Base-by-base conservation (phyloP, 2,797 vertebrate genomes). In the Rallus crepitans region DNA sequence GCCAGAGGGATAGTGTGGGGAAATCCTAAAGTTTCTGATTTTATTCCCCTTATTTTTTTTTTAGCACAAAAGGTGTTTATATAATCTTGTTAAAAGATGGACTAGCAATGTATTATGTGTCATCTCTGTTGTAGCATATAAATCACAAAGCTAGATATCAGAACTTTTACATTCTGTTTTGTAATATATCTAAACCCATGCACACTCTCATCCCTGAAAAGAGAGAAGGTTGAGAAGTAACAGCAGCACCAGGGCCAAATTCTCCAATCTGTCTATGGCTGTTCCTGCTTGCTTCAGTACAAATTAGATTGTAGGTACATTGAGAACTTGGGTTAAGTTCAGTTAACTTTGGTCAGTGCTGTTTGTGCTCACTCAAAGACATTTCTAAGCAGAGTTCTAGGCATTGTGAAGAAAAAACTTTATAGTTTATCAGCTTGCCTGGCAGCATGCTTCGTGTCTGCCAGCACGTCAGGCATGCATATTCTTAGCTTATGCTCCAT, bases 191-290 rank as follows among this genome's bases (percentile, higher is more conserved):
- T 75, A 39, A 87, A 60, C 11, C 52, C n/a, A 9, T 16, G 6
- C 25, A 15, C 0, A 0, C 24, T 24, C 2, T 76, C 15, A 23
- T 73, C 60, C 24, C 25, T 30, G 25, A 47, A 87, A 59, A 40
- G 17, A 11, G 48, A 33, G 6, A 53, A 6, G 6, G 12, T 40
- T 1, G 3, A 79, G 53, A 71, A 90, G n/a, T 45, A 86, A 31
- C 30, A 90, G 40, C 56, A 73, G 9, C 19, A 59, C 31, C 42
- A 31, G n/a, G 69, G 70, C 9, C 24, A 47, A 39, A 27, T 88
- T 88, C 24, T 81, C 21, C 20, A 11, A 48, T 73, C 4, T 61
- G 11, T 39, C 2, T 63, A 0, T 87, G 45, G 13, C 52, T 72
- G 31, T 42, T 48, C 33, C 15, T 12, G 6, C 31, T 55, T 59